These are phyloP conservation scores for Paralichthys olivaceus DNA, from an alignment of 2,113 vertebrate genomes.

Conservation along the genomic window DNA sequence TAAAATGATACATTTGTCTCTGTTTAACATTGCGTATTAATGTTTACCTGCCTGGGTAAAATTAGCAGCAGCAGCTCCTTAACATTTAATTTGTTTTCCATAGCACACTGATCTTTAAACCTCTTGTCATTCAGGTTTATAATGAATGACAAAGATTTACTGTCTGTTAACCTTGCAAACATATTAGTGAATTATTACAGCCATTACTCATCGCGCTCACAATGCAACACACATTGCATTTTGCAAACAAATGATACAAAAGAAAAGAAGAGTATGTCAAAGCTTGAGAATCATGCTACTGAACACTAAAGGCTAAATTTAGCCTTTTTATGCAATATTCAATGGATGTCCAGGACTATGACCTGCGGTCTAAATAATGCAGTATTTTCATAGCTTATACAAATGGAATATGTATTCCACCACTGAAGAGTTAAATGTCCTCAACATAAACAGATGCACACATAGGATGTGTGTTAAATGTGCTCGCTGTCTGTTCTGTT, in stretches of 20 bases:
- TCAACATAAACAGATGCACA: background rate
- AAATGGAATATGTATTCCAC: background rate
- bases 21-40: background rate
- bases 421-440: background rate
- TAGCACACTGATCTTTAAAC: background rate
- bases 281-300: too few species aligned
- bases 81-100: conserved; percentile 6
- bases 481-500: conserved; percentile 34
- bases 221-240: background rate
- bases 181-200: conserved; percentile 3
- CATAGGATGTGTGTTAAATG: background rate
- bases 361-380: background rate
- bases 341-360: too few species aligned
- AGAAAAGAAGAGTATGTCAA: background rate
- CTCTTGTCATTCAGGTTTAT: background rate
- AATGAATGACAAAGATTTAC: conserved; percentile 3
- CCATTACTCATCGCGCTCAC: background rate
- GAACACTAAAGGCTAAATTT: too few species aligned
- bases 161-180: background rate
- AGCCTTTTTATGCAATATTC: too few species aligned
- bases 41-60: background rate
- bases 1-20: background rate
- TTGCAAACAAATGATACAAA: background rate
- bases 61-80: conserved; percentile 1
- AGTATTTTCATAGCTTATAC: background rate